Evolutionary conservation across 2,113 vertebrate genomes (phyloP), one percentile per base, ranked within the genome.

Genomic region (Tragulus kanchil): DNA sequence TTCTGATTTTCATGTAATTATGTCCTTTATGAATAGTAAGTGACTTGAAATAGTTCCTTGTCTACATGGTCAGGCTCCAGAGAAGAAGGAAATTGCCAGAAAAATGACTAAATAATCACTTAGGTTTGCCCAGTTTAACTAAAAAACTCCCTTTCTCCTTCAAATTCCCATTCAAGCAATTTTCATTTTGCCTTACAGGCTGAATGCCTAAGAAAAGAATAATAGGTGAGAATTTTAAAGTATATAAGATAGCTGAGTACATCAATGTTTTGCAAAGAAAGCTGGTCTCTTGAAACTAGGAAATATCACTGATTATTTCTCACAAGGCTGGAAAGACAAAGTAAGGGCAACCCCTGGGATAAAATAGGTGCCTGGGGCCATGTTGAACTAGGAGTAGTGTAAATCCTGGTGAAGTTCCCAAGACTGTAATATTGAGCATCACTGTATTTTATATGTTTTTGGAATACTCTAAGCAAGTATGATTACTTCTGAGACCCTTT

Each of bases 11-110:
- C 85, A 94, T 84, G 73, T 93, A 94, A 97, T 92, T 93, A 97
- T 90, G 19, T 15, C 54, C 25, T 78, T 96, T 96, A 94, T 95
- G 93, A 96, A 93, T 95, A 90, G 90, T 94, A 95, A 97, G 85
- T 94, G 79, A 93, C 95, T 97, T 91, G 88, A 95, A 96, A 94
- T 96, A 92, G 94, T 96, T 90, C 85, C 85, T 92, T 96, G 94
- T 93, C 88, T 96, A 14, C 54, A 85, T 52, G 59, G 58, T 96
- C 94, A 88, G 88, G 75, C 25, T 92, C 75, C 64, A 95, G 85
- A 82, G 88, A 96, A 93, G 81, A 95, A 93, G 58, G 48, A 96
- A 97, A 94, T 89, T 90, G 64, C 93, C 82, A 89, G 59, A 71
- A 95, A 97, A 95, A 96, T 87, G 67, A 92, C 36, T 61, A 82